These are phyloP conservation scores for Drosophila imparisetae DNA, from an alignment of 2,888 invertebrate genomes.

Conservation along the genomic window DNA sequence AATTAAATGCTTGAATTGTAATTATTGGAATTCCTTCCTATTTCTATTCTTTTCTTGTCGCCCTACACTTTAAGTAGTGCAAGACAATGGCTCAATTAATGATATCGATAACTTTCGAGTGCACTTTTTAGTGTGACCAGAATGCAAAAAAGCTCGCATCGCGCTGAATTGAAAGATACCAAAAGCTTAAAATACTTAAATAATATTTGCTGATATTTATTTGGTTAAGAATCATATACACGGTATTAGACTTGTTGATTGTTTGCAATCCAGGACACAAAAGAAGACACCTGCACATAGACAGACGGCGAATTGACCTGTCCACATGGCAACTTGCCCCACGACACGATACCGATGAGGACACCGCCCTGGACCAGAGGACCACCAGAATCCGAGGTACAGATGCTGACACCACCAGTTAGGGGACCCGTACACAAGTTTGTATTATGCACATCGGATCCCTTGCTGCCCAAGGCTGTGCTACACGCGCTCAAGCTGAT, in stretches of 20 bases:
- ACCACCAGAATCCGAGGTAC: conserved; percentile 83
- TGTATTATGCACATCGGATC: conserved; percentile 72
- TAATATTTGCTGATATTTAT: conserved; percentile 43
- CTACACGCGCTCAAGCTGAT: conserved; percentile 70
- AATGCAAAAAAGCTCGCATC: conserved; percentile 10
- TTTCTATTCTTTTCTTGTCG: conserved; percentile 45
- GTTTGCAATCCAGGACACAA: conserved; percentile 82
- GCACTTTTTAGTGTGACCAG: conserved; percentile 43
- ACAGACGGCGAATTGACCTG: conserved; percentile 84
- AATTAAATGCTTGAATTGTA: conserved; percentile 30
- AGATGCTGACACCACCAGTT: conserved; percentile 78
- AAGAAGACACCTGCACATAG: conserved; percentile 85
- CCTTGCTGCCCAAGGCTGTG: conserved; percentile 70
- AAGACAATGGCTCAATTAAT: conserved; percentile 35
- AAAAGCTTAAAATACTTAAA: conserved; percentile 32
- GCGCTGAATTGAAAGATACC: conserved; percentile 18
- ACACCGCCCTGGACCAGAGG: conserved; percentile 76
- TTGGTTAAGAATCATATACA: conserved; percentile 5
- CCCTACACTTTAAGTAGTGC: conserved; percentile 44
- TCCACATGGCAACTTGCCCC: conserved; percentile 85
- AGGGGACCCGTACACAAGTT: conserved; percentile 82
- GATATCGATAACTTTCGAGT: conserved; percentile 45
- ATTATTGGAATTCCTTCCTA: conserved; percentile 45
- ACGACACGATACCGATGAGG: conserved; percentile 85
- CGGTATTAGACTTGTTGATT: conserved; percentile 57